A percentile compares a stretch with the other conserved stretches of the same genome.
Conservation (phyloP, 2,113 vertebrate species). For the Chloebia gouldiae region DNA sequence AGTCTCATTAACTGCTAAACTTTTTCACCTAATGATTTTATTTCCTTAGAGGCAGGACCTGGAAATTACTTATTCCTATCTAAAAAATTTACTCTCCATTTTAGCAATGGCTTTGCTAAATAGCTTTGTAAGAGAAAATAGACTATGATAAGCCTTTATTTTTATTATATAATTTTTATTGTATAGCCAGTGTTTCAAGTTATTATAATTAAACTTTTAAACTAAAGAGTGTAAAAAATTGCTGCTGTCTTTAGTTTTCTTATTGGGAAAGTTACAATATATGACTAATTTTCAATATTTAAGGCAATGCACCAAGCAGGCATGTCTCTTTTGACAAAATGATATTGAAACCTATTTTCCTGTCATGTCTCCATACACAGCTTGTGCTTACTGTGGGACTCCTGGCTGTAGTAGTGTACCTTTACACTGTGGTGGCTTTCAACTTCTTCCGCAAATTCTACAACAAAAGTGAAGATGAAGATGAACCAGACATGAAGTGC, state of each 20-base stretch:
- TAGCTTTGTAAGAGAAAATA: background rate
- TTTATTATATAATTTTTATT: background rate
- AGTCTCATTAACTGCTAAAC: background rate
- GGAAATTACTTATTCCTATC: background rate
- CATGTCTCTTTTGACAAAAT: background rate
- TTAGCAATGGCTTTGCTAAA: background rate
- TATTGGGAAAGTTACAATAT: background rate
- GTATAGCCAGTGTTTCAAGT: background rate
- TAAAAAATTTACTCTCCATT: background rate
- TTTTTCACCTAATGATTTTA: background rate
- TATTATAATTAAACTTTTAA: background rate
- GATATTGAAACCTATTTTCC: background rate
- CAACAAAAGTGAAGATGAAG: slow-evolving; percentile 95
- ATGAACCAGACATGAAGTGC: slow-evolving; percentile 97
- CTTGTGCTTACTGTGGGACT: slow-evolving; percentile 93
- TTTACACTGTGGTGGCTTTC: slow-evolving; percentile 98
- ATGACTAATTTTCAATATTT: background rate
- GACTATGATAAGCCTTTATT: background rate
- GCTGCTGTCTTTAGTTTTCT: background rate
- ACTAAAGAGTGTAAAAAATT: background rate
- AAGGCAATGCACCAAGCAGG: background rate
- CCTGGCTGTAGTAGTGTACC: slow-evolving; percentile 95
- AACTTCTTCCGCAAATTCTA: slow-evolving; percentile 99
- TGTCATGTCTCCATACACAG: slow-evolving; percentile 59
- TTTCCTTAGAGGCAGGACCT: background rate